Conservation (phyloP, 2,888 invertebrate species). For the Conistra vaccinii region DNA sequence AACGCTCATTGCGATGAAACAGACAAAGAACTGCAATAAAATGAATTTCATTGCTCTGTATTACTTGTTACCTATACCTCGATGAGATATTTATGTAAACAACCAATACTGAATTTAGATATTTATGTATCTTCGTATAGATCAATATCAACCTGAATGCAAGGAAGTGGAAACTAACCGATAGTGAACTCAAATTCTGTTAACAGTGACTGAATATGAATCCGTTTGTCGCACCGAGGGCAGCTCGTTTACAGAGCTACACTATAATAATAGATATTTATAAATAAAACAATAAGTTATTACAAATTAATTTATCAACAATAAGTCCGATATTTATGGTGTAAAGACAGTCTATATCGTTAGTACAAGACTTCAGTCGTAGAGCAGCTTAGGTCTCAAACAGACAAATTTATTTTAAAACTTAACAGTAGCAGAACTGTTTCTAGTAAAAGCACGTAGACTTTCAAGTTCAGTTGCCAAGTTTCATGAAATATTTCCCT, state of each 20-base stretch:
- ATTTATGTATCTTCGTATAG: slow-evolving; percentile 2
- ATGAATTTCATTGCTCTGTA: slow-evolving; percentile 19
- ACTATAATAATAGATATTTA: neutral
- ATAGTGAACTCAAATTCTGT: slow-evolving; percentile 24
- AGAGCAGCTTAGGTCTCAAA: neutral
- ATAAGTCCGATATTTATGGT: neutral
- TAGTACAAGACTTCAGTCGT: neutral
- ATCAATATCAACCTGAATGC: slow-evolving; percentile 22
- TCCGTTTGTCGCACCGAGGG: neutral
- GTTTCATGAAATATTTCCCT: slow-evolving; percentile 25
- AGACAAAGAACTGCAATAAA: slow-evolving; percentile 40
- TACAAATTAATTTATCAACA: neutral
- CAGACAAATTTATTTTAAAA: slow-evolving; percentile 10
- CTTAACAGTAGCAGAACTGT: neutral
- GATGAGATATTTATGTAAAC: slow-evolving; percentile 4
- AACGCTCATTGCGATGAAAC: neutral
- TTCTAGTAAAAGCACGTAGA: neutral
- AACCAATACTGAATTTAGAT: slow-evolving; percentile 16
- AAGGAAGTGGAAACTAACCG: slow-evolving; percentile 23
- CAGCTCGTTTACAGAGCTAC: neutral
- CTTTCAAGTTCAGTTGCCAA: slow-evolving; percentile 37
- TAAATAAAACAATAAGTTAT: neutral
- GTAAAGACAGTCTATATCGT: neutral
- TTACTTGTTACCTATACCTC: neutral
- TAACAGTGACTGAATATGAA: slow-evolving; percentile 30